Evolutionary conservation across 2,113 vertebrate genomes (phyloP).

Genomic region (Ctenodactylus gundi): DNA sequence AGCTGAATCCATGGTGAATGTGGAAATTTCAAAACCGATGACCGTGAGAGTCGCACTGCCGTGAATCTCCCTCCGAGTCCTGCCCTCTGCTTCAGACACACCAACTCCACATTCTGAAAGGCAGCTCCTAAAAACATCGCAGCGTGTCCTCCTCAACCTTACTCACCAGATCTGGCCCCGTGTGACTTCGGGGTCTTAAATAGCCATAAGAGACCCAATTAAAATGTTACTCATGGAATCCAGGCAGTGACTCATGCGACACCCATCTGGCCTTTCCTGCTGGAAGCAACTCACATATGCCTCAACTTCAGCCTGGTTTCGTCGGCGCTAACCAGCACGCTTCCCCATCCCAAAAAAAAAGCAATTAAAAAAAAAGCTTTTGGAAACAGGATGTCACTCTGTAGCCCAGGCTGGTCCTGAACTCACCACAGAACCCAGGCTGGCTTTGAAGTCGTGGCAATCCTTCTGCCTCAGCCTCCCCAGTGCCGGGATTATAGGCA

Average conservation of each 20-base stretch:
- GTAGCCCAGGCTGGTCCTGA: neutral
- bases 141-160: no score
- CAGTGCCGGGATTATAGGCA: neutral
- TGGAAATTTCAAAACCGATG: no score
- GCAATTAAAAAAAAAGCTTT: no score
- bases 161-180: no score
- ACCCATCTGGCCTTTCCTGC: neutral
- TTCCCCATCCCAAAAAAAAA: neutral
- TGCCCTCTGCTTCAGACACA: no score
- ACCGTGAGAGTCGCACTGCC: no score
- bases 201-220: slow-evolving; percentile 53
- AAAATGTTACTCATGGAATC: slow-evolving; percentile 33
- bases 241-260: slow-evolving; percentile 22
- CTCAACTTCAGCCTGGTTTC: slow-evolving; percentile 11
- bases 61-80: no score
- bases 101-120: no score
- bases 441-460: neutral
- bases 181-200: no score
- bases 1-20: no score
- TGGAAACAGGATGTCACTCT: neutral
- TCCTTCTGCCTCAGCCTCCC: neutral
- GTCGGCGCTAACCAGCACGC: neutral
- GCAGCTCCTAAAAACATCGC: no score
- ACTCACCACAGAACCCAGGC: neutral
- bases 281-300: neutral